These are phyloP conservation scores for Melanargia galathea DNA, from an alignment of 2,888 invertebrate genomes.

Conservation along the genomic window DNA sequence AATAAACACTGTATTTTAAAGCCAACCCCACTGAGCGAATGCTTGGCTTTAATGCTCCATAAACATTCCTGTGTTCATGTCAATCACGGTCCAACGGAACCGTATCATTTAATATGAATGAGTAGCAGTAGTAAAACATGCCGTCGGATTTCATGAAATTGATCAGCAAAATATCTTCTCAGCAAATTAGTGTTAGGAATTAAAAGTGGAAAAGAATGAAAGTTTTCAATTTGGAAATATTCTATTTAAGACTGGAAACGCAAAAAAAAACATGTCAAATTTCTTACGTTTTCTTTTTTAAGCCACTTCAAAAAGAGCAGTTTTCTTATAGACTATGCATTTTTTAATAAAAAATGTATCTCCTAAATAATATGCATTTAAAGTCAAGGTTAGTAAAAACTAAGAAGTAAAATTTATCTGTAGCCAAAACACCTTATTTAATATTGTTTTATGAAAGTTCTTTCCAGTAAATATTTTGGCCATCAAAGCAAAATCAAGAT, in stretches of 20 bases:
- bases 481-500: constrained; percentile 18
- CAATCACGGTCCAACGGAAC: constrained; percentile 21
- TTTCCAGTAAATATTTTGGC: constrained; percentile 4
- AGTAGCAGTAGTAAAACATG: neutral
- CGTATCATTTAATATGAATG: constrained; percentile 20
- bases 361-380: neutral
- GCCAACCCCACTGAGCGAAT: constrained; percentile 20
- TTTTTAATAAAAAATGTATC: too few relatives aligned
- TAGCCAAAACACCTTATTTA: constrained; percentile 1
- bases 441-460: constrained; percentile 13
- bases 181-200: neutral
- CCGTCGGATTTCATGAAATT: neutral
- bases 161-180: neutral
- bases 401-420: neutral
- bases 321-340: too few relatives aligned
- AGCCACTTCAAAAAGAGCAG: too few relatives aligned
- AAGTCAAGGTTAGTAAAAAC: neutral
- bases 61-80: constrained; percentile 25
- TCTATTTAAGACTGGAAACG: too few relatives aligned
- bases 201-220: neutral
- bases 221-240: neutral
- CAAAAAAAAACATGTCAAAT: too few relatives aligned
- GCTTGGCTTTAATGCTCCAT: constrained; percentile 22
- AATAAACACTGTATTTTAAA: constrained; percentile 26
- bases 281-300: too few relatives aligned